phyloP scores from a whole-genome alignment of 2,797 vertebrate species.

The Chanos chanos region DNA sequence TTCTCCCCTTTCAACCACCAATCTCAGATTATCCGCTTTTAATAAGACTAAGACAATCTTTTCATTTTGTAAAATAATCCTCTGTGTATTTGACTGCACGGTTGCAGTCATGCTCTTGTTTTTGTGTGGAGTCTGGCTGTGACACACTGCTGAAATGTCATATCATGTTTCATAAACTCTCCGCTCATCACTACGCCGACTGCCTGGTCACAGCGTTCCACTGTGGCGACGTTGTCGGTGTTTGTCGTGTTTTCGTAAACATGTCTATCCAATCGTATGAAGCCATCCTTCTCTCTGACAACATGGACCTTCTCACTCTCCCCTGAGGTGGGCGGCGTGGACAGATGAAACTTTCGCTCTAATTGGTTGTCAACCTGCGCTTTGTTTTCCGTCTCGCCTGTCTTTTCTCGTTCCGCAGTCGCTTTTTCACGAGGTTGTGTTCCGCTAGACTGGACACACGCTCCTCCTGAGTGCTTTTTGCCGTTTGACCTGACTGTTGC shows the following conservation, averaged over 20 bases:
- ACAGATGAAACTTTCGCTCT: conserved; percentile 52
- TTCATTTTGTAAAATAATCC: no score
- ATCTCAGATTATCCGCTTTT: no score
- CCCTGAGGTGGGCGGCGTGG: conserved; percentile 17
- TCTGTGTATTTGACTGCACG: no score
- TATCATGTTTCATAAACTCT: no score
- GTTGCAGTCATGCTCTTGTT: background rate
- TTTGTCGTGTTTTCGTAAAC: no score
- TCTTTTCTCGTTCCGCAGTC: conserved; percentile 46
- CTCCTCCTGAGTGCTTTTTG: background rate
- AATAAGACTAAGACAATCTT: background rate
- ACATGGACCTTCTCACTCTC: conserved; percentile 36
- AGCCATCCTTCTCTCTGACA: conserved; percentile 8
- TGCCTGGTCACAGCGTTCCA: no score
- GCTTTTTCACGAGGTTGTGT: conserved; percentile 41
- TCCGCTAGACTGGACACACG: background rate
- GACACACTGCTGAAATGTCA: no score
- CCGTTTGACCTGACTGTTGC: no score
- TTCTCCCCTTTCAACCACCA: no score
- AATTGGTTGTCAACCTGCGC: conserved; percentile 53
- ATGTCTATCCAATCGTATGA: conserved; percentile 14
- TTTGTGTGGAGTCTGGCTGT: no score
- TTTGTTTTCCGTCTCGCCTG: conserved; percentile 54
- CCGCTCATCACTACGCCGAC: no score
- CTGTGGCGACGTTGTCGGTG: no score